phyloP scores from a whole-genome alignment of 2,888 invertebrate species.

The Amphipoea lucens region DNA sequence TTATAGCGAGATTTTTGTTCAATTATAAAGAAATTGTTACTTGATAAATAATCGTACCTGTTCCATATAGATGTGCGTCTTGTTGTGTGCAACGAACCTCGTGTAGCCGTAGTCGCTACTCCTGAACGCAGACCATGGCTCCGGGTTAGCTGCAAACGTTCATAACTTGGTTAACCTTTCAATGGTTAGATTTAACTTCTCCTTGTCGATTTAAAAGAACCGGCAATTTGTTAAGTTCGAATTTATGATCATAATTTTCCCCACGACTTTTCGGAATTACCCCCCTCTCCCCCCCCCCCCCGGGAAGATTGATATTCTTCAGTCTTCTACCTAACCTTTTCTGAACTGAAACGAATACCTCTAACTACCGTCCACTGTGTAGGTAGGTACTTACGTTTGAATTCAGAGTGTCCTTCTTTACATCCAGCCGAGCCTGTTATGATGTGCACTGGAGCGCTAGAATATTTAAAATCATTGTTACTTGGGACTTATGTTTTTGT shows the following conservation, averaged over 20 bases:
- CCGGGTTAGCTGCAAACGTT: constrained; percentile 85
- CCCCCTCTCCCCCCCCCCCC: no score
- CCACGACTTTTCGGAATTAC: background rate
- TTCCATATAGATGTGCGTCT: constrained; percentile 96
- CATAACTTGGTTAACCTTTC: background rate
- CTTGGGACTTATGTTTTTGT: background rate
- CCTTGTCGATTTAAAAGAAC: background rate
- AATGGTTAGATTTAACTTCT: background rate
- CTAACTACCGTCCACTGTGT: background rate
- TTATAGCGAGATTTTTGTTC: background rate
- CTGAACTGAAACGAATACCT: background rate
- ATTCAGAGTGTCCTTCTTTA: constrained; percentile 92
- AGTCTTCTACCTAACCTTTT: background rate
- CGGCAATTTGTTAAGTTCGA: background rate
- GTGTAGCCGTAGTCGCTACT: constrained; percentile 98
- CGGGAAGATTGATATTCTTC: background rate
- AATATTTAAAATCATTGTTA: constrained; percentile 70
- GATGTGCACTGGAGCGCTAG: constrained; percentile 97
- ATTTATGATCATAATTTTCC: background rate
- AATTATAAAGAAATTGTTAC: background rate
- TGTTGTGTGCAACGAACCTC: constrained; percentile 94
- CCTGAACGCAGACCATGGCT: constrained; percentile 91
- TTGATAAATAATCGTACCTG: constrained; percentile 89
- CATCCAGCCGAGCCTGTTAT: constrained; percentile 88
- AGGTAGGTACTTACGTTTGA: constrained; percentile 85